Percentiles rank a stretch among this genome's conserved stretches.
Evolutionary conservation across 2,797 vertebrate species (phyloP).

Genomic region (Amblyopsis hoosieri): DNA sequence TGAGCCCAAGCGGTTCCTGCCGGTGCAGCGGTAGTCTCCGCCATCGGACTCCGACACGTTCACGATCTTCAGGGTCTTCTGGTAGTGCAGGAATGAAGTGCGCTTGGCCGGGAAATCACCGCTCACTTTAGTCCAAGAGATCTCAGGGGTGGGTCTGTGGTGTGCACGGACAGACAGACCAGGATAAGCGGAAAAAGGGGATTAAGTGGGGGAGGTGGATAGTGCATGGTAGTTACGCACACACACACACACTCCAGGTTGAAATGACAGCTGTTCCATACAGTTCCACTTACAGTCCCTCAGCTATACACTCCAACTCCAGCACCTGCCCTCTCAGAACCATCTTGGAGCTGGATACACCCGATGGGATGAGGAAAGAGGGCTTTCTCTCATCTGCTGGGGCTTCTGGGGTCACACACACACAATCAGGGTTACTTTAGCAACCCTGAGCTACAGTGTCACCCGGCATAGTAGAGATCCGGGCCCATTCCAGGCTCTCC

Average conservation of each 20-base stretch:
- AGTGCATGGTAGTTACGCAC: background rate
- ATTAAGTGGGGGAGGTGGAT: slow-evolving; percentile 18
- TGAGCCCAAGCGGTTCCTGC: slow-evolving; percentile 82
- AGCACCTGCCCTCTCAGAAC: slow-evolving; percentile 90
- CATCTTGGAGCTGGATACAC: slow-evolving; percentile 83
- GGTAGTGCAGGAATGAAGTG: slow-evolving; percentile 84
- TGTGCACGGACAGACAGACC: slow-evolving; percentile 61
- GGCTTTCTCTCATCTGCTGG: slow-evolving; percentile 84
- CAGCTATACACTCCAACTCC: slow-evolving; percentile 94
- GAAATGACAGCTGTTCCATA: slow-evolving; percentile 10
- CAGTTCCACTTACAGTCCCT: slow-evolving; percentile 89
- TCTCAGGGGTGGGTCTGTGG: slow-evolving; percentile 91
- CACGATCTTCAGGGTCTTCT: slow-evolving; percentile 89
- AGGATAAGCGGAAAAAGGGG: slow-evolving; percentile 4
- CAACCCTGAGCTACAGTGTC: slow-evolving; percentile 5
- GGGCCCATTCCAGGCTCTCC: slow-evolving; percentile 7
- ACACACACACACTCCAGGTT: slow-evolving; percentile 7
- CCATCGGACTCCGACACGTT: slow-evolving; percentile 90
- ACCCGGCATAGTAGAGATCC: slow-evolving; percentile 23
- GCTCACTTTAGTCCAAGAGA: slow-evolving; percentile 91
- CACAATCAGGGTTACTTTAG: slow-evolving; percentile 13
- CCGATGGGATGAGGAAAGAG: slow-evolving; percentile 85
- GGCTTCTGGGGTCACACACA: slow-evolving; percentile 77
- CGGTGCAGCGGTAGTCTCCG: slow-evolving; percentile 92
- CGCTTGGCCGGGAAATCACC: slow-evolving; percentile 84